Percentiles rank a stretch among this genome's conserved stretches.
phyloP scores from a whole-genome alignment of 2,113 vertebrate genomes.

The Tupaia tana region DNA sequence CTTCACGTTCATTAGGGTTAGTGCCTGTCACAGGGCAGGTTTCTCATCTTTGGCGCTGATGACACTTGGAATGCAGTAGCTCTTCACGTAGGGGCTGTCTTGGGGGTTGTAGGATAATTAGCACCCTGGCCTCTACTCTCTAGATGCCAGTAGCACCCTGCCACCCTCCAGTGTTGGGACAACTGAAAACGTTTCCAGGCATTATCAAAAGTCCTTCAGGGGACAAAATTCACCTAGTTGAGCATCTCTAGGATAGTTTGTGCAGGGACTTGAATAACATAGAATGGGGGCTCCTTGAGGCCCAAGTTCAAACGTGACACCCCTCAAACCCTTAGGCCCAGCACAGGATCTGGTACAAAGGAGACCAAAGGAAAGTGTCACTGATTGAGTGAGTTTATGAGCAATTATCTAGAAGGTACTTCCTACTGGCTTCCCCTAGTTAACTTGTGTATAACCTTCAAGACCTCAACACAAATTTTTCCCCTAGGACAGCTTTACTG shows the following conservation, averaged over 20 bases:
- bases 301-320: background rate
- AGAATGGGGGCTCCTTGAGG: background rate
- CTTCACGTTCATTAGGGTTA: accelerated
- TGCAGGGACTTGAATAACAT: background rate
- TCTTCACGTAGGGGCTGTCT: background rate
- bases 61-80: background rate
- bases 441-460: background rate
- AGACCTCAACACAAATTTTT: background rate
- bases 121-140: background rate
- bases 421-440: background rate
- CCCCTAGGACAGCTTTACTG: background rate
- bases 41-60: background rate
- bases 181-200: background rate
- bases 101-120: accelerated
- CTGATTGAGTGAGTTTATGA: background rate
- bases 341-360: background rate
- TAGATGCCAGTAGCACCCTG: background rate
- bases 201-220: background rate
- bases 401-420: too few species aligned
- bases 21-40: background rate
- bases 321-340: background rate
- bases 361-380: background rate
- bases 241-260: background rate
- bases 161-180: background rate
- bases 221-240: background rate